phyloP scores from a whole-genome alignment of 2,113 vertebrate species.

The Isichthys henryi region DNA sequence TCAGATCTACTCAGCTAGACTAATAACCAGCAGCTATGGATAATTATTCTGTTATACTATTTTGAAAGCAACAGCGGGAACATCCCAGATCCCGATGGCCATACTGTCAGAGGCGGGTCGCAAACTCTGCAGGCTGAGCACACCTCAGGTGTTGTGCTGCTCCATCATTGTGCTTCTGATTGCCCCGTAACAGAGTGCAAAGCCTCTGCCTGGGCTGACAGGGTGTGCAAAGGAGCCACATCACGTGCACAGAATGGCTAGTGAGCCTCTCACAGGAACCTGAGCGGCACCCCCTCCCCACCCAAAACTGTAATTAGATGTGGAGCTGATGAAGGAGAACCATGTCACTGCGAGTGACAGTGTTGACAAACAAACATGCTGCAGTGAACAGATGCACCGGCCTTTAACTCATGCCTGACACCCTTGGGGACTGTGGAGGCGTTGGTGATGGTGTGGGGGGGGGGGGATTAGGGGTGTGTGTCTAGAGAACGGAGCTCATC shows the following conservation, averaged over 20 bases:
- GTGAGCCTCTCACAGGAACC: slow-evolving; percentile 18
- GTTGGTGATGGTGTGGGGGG: not conserved
- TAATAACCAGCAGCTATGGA: not conserved
- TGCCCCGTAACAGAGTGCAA: not conserved
- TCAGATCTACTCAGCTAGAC: not conserved
- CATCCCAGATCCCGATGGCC: not conserved
- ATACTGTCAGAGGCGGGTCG: not conserved
- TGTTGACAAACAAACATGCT: not conserved
- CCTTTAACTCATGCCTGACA: not conserved
- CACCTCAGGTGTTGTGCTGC: not conserved
- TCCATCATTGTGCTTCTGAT: not conserved
- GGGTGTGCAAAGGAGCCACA: slow-evolving; percentile 9
- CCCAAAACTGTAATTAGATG: not conserved
- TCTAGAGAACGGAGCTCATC: not conserved
- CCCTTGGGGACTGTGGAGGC: not conserved
- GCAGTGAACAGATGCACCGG: not conserved
- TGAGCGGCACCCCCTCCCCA: not conserved
- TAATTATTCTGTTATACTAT: not conserved
- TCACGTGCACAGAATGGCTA: slow-evolving; percentile 28
- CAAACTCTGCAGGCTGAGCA: not conserved
- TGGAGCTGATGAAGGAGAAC: not conserved
- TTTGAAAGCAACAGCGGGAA: not conserved
- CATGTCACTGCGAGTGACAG: not conserved
- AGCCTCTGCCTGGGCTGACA: not conserved
- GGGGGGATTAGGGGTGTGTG: not conserved